phyloP scores from a whole-genome alignment of 1,140 invertebrate species.

The Daktulosphaira vitifoliae region DNA sequence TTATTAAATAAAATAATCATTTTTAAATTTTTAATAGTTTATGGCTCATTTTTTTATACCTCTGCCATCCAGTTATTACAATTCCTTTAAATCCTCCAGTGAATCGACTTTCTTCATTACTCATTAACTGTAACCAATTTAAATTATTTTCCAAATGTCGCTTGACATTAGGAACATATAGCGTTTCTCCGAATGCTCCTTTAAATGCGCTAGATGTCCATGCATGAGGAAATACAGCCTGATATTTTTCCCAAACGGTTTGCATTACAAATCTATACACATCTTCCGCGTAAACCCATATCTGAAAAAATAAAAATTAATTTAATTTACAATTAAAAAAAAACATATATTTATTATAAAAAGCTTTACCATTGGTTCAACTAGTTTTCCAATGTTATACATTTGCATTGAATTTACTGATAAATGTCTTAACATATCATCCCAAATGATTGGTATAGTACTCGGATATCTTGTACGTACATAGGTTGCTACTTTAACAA shows the following conservation, averaged over 20 bases:
- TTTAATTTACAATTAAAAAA: constrained; percentile 44
- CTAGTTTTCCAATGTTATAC: constrained; percentile 60
- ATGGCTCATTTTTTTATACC: constrained; percentile 40
- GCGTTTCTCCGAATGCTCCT: constrained; percentile 72
- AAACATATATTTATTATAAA: constrained; percentile 34
- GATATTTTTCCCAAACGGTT: constrained; percentile 66
- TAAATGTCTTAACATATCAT: constrained; percentile 82
- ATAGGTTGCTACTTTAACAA: constrained; percentile 54
- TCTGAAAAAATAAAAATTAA: constrained; percentile 40
- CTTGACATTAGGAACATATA: constrained; percentile 55
- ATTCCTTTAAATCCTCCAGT: constrained; percentile 53
- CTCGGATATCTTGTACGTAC: constrained; percentile 55
- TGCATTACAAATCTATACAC: constrained; percentile 49
- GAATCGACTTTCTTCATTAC: constrained; percentile 49
- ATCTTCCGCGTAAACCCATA: constrained; percentile 53
- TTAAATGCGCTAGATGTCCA: constrained; percentile 92
- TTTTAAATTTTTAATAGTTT: background rate
- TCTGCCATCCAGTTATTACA: constrained; percentile 62
- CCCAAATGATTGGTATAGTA: constrained; percentile 80
- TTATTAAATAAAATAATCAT: background rate
- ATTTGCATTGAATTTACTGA: constrained; percentile 55
- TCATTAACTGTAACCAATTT: constrained; percentile 60
- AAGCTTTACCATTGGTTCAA: constrained; percentile 68
- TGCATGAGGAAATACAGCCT: constrained; percentile 69
- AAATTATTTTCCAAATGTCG: constrained; percentile 63